These are phyloP conservation scores for Tupaia chinensis DNA, from an alignment of 2,113 vertebrate genomes.

Conservation along the genomic window DNA sequence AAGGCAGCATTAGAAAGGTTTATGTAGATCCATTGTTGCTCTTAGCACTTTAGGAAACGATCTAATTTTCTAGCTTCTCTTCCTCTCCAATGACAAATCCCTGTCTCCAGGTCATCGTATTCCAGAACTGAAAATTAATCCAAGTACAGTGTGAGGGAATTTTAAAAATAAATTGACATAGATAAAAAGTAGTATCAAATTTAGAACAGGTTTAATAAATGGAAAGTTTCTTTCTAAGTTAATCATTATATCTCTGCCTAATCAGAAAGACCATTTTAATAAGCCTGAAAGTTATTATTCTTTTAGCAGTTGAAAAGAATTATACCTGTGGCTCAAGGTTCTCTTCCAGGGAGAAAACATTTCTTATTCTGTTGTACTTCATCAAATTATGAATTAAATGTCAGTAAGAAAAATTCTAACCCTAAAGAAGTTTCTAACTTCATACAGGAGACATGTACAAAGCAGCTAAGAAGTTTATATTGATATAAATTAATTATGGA, in stretches of 20 bases:
- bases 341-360: neutral
- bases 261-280: neutral
- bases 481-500: conserved; percentile 35
- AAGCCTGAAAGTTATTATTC: neutral
- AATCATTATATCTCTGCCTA: neutral
- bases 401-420: neutral
- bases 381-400: neutral
- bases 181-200: neutral
- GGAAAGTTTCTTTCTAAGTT: neutral
- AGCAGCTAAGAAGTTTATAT: neutral
- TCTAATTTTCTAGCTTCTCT: neutral
- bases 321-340: neutral
- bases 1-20: neutral
- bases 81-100: neutral
- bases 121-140: neutral
- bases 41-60: neutral
- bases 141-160: neutral
- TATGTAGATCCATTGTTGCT: neutral
- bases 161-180: neutral
- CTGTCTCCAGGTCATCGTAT: neutral
- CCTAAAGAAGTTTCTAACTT: neutral
- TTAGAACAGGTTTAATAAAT: neutral
- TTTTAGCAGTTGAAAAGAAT: neutral
- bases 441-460: neutral
- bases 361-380: neutral